Evolutionary conservation across 2,113 vertebrate genomes (phyloP).

Genomic region (Siniperca knerii): DNA sequence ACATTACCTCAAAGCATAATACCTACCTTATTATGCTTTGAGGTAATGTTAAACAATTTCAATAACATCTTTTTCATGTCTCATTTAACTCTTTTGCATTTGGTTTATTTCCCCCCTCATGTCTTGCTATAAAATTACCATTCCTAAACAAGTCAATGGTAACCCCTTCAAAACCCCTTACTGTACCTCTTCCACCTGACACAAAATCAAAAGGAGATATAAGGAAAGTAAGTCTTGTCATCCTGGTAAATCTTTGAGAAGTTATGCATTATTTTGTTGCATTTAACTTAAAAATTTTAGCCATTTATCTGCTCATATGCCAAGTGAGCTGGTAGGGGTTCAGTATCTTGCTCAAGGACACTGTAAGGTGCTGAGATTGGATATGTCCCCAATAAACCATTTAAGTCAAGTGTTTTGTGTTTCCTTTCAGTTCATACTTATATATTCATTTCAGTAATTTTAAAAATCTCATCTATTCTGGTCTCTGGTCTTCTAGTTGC

Average conservation of each 20-base stretch:
- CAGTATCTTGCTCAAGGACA: too few relatives aligned
- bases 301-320: too few relatives aligned
- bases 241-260: neutral
- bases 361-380: too few relatives aligned
- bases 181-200: neutral
- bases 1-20: neutral
- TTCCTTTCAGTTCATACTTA: neutral
- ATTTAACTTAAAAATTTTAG: too few relatives aligned
- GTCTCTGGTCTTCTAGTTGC: neutral
- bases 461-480: neutral
- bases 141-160: neutral
- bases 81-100: neutral
- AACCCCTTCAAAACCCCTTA: too few relatives aligned
- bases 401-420: neutral
- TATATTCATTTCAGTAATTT: neutral
- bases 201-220: neutral
- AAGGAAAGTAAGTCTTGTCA: neutral
- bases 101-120: neutral
- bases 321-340: too few relatives aligned
- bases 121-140: neutral
- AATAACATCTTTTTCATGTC: neutral
- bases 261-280: neutral
- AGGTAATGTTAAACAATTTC: too few relatives aligned
- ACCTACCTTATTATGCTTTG: too few relatives aligned
- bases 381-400: too few relatives aligned